A percentile compares a stretch with the other conserved stretches of the same genome.
Conservation (phyloP, 2,797 vertebrate species). For the Parauchenoglanis ngamensis region DNA sequence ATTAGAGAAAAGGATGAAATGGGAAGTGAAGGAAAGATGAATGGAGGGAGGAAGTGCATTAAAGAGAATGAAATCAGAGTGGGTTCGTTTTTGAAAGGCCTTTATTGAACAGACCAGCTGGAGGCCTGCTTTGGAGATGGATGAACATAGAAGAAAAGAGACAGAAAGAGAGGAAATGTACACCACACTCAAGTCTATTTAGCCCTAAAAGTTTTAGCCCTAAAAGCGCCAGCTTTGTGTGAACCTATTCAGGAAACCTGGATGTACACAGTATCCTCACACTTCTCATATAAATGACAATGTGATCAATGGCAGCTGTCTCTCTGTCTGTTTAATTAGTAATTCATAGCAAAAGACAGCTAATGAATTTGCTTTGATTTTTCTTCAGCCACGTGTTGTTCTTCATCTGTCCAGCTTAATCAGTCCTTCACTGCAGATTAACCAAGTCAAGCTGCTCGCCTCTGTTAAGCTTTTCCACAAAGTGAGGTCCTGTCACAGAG, state of each 20-base stretch:
- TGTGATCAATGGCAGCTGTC: constrained; percentile 26
- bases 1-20: background rate
- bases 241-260: background rate
- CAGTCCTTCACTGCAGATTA: background rate
- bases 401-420: constrained; percentile 10
- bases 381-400: background rate
- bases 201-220: background rate
- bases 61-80: constrained; percentile 33
- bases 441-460: constrained; percentile 30
- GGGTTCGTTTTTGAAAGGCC: constrained; percentile 28
- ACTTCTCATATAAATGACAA: background rate
- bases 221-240: constrained; percentile 39
- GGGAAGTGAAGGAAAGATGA: background rate
- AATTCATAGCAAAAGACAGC: constrained; percentile 8
- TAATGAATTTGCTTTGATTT: constrained; percentile 23
- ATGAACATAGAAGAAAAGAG: constrained; percentile 23
- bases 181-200: constrained; percentile 24
- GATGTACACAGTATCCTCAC: background rate
- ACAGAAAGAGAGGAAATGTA: constrained; percentile 18
- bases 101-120: constrained; percentile 41
- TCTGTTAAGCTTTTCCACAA: background rate
- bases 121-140: constrained; percentile 25
- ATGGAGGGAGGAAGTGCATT: constrained; percentile 14
- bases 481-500: constrained; percentile 8
- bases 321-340: constrained; percentile 27